phyloP scores from a whole-genome alignment of 1,140 invertebrate species.

The roundworm (Caenorhabditis elegans) region WBcel235 BX284603.4:3053501-3054000 shows the following conservation, averaged over 20 bases:
- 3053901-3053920: neutral
- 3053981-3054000: too few species aligned
- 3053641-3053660: neutral
- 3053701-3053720: neutral
- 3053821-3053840: neutral
- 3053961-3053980: too few species aligned
- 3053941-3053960: neutral
- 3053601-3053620: neutral
- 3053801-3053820: neutral
- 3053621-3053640: too few species aligned
- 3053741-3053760: neutral
- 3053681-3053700: neutral
- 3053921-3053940: neutral
- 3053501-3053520: too few species aligned
- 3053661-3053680: too few species aligned
- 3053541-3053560: too few species aligned
- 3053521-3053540: too few species aligned
- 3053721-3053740: neutral
- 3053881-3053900: neutral
- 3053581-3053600: neutral
- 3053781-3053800: neutral
- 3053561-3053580: neutral
- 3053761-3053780: neutral
- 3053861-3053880: neutral
- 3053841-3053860: neutral